Percentiles rank a stretch among this genome's conserved stretches.
Evolutionary conservation across 2,888 invertebrate species (phyloP).

Genomic region (Unio delphinus): DNA sequence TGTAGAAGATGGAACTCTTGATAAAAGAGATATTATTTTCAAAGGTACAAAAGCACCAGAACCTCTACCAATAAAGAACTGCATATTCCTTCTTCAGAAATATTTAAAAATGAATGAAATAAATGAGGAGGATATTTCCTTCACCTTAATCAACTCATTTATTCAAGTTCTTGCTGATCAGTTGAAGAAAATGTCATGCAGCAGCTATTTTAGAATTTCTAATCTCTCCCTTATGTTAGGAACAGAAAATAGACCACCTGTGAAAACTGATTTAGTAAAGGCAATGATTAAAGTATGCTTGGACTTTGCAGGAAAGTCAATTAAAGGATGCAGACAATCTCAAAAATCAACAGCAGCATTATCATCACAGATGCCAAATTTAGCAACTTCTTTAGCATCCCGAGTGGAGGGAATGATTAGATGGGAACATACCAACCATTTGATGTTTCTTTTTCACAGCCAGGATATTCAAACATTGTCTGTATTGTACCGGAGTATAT

Average conservation of each 20-base stretch:
- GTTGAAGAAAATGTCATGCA: constrained; percentile 46
- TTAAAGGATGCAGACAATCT: constrained; percentile 16
- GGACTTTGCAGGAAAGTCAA: constrained; percentile 25
- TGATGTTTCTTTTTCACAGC: constrained; percentile 46
- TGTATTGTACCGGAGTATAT: constrained; percentile 31
- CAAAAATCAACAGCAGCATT: constrained; percentile 9
- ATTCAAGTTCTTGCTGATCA: constrained; percentile 49
- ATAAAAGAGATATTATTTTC: constrained; percentile 31
- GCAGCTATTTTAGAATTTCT: constrained; percentile 33
- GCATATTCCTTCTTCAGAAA: constrained; percentile 25
- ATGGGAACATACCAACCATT: constrained; percentile 49
- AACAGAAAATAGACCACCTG: constrained; percentile 5
- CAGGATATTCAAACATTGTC: constrained; percentile 45
- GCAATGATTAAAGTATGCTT: constrained; percentile 23
- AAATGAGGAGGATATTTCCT: constrained; percentile 27
- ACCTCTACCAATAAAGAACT: constrained; percentile 19
- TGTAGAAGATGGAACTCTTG: constrained; percentile 20
- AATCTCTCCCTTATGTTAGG: constrained; percentile 6
- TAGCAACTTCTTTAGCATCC: constrained; percentile 1
- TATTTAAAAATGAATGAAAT: constrained; percentile 12
- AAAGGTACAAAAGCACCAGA: constrained; percentile 16
- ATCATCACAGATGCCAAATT: too few species aligned
- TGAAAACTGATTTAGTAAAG: constrained; percentile 20
- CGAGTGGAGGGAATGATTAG: constrained; percentile 44
- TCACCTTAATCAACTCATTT: constrained; percentile 35